These are phyloP conservation scores for Oreochromis aureus DNA, from an alignment of 2,113 vertebrate genomes.

Conservation along the genomic window DNA sequence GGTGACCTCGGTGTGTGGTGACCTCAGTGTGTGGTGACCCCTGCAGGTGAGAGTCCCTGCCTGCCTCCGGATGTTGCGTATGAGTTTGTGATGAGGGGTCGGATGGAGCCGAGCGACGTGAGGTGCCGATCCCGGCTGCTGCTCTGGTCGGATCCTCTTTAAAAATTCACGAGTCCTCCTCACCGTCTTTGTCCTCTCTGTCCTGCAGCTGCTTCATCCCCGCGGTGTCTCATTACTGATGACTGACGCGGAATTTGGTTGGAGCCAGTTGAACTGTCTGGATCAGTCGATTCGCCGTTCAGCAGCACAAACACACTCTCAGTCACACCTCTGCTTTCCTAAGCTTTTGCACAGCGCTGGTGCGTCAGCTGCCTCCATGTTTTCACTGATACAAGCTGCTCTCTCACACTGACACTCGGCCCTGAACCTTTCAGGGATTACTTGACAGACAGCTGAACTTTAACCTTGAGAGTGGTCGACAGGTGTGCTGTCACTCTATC, in stretches of 20 bases:
- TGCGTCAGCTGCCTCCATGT: rapidly evolving
- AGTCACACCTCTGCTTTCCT: neutral
- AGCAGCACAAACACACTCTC: neutral
- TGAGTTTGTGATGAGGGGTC: neutral
- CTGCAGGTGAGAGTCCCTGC: neutral
- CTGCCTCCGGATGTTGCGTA: neutral
- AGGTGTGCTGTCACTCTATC: neutral
- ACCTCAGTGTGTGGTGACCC: no score
- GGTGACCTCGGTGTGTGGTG: no score
- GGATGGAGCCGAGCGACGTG: neutral
- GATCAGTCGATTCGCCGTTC: rapidly evolving
- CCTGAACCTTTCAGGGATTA: neutral
- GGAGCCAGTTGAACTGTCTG: neutral
- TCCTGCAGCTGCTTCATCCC: neutral
- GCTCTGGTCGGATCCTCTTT: neutral
- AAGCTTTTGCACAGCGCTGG: neutral
- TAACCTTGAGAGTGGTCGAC: neutral
- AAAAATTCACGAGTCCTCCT: neutral
- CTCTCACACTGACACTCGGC: neutral
- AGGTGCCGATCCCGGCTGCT: neutral
- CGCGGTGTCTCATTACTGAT: neutral
- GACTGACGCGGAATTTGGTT: neutral
- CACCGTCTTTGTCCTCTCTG: neutral
- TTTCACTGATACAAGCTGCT: neutral
- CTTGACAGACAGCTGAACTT: neutral